Conservation (phyloP, 1,140 invertebrate genomes). For the Eupeodes corollae region DNA sequence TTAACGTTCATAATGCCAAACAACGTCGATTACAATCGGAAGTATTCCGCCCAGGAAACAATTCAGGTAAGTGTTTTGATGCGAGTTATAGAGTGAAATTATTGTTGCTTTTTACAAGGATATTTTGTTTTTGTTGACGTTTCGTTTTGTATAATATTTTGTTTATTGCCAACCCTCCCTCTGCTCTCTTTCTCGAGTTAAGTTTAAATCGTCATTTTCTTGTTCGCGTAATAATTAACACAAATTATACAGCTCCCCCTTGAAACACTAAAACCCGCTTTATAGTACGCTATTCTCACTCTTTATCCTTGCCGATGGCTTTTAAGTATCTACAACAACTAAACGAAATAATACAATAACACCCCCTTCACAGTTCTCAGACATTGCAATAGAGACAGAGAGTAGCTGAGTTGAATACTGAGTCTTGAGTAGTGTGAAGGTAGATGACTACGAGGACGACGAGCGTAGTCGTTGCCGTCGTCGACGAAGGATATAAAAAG, state of each 20-base stretch:
- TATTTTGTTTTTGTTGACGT: neutral
- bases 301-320: no score
- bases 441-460: no score
- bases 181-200: neutral
- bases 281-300: no score
- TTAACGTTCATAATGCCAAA: conserved; percentile 36
- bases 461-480: no score
- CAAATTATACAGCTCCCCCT: neutral
- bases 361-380: no score
- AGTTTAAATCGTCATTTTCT: neutral
- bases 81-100: neutral
- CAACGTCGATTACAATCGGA: conserved; percentile 36
- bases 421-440: no score
- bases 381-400: no score
- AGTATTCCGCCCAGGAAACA: conserved; percentile 37
- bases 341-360: no score
- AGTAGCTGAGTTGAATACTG: no score
- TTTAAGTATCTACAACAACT: no score
- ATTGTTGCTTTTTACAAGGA: neutral
- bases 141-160: neutral
- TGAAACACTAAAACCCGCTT: no score
- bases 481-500: no score
- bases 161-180: neutral
- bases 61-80: conserved; percentile 30
- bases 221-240: neutral